These are phyloP conservation scores for Threskiornis aethiopicus DNA, from an alignment of 2,797 vertebrate genomes.

Conservation along the genomic window DNA sequence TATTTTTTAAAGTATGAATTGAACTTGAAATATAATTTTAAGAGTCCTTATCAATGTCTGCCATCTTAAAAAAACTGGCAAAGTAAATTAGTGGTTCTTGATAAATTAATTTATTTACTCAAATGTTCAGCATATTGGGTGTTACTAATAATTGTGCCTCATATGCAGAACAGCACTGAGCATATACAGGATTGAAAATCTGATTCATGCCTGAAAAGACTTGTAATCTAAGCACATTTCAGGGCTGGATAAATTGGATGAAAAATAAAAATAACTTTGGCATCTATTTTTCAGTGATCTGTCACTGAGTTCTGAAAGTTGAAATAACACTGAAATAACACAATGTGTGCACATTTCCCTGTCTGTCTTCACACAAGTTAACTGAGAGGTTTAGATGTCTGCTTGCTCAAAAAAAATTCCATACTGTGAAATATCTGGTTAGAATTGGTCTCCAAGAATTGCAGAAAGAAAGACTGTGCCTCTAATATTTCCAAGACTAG, in stretches of 20 bases:
- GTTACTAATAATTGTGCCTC: not conserved
- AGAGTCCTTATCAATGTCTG: not conserved
- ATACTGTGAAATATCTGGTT: not conserved
- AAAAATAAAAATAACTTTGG: constrained; percentile 7
- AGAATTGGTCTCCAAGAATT: not conserved
- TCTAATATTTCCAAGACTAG: not conserved
- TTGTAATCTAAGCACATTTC: not conserved
- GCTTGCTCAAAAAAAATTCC: not conserved
- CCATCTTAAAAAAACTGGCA: not conserved
- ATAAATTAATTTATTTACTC: not conserved
- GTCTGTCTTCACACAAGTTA: not conserved
- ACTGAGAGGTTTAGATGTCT: not conserved
- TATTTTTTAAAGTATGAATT: not conserved
- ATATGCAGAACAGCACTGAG: fast-evolving
- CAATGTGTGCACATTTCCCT: not conserved
- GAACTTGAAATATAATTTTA: not conserved
- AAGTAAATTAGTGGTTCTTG: not conserved
- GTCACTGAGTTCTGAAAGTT: not conserved
- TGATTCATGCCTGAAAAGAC: not conserved
- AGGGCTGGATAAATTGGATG: not conserved
- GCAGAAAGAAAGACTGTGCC: not conserved
- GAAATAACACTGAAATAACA: not conserved
- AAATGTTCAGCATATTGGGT: not conserved
- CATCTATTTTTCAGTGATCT: constrained; percentile 10
- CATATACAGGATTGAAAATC: not conserved